These are phyloP conservation scores for Drosophila obscura DNA, from an alignment of 1,140 invertebrate species.

Conservation along the genomic window DNA sequence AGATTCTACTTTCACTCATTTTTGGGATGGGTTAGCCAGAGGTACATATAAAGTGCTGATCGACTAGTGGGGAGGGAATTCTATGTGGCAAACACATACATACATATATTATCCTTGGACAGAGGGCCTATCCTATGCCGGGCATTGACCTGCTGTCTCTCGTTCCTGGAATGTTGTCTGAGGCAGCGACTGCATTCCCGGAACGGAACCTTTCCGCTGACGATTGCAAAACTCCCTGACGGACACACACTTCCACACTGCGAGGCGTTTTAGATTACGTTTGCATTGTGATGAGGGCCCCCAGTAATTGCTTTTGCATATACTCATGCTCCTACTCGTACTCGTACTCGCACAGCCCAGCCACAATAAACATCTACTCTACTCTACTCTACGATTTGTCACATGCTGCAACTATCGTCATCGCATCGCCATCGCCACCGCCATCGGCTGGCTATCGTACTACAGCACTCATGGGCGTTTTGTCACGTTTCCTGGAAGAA, in stretches of 20 bases:
- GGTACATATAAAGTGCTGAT: neutral
- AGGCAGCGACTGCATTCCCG: slow-evolving; percentile 52
- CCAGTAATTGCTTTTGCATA: slow-evolving; percentile 69
- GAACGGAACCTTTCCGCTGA: slow-evolving; percentile 54
- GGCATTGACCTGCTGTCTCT: slow-evolving; percentile 29
- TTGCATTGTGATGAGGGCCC: neutral
- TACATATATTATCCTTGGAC: slow-evolving; percentile 26
- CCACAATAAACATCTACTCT: slow-evolving; percentile 37
- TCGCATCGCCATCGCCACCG: slow-evolving; percentile 23
- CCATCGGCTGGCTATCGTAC: slow-evolving; percentile 10
- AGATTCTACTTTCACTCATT: slow-evolving; percentile 49
- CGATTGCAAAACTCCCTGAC: slow-evolving; percentile 14
- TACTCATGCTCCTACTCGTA: slow-evolving; percentile 29
- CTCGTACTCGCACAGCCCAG: slow-evolving; percentile 39
- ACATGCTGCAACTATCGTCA: slow-evolving; percentile 48
- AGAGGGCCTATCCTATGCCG: slow-evolving; percentile 1
- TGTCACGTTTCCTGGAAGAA: slow-evolving; percentile 82
- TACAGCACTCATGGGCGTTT: slow-evolving; percentile 72
- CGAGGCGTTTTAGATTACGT: slow-evolving; percentile 51
- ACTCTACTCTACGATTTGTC: slow-evolving; percentile 55
- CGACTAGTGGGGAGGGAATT: slow-evolving; percentile 12
- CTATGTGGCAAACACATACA: slow-evolving; percentile 12
- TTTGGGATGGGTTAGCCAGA: neutral
- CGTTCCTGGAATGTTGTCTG: slow-evolving; percentile 69
- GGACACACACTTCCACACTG: too few species aligned